Evolutionary conservation across 53 echinoderm and acorn worm genomes (phyloP).

Genomic region (Holothuria leucospilota): DNA sequence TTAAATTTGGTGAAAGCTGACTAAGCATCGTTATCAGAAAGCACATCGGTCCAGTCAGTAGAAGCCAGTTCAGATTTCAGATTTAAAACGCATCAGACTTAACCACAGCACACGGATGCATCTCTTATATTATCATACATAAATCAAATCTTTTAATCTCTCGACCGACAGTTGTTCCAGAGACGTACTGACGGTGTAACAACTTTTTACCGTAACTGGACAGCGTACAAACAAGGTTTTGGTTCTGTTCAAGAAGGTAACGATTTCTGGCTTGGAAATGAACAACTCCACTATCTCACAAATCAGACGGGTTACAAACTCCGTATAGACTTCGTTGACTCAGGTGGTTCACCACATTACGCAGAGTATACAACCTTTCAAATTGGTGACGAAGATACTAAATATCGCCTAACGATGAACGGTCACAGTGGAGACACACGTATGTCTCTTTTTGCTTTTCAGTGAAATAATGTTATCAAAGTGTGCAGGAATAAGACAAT

Average conservation of each 20-base stretch:
- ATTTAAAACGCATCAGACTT: too few species aligned
- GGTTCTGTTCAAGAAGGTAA: background rate
- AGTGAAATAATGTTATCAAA: too few species aligned
- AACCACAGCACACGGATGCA: too few species aligned
- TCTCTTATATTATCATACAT: too few species aligned
- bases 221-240: background rate
- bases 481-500: too few species aligned
- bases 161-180: background rate
- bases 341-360: background rate
- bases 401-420: background rate
- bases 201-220: constrained; percentile 1
- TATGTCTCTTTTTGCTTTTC: background rate
- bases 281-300: constrained; percentile 9
- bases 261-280: constrained; percentile 32
- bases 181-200: background rate
- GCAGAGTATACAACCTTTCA: constrained; percentile 4
- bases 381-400: background rate
- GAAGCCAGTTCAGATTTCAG: too few species aligned
- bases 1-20: too few species aligned
- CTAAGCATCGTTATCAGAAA: too few species aligned
- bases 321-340: background rate
- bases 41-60: too few species aligned
- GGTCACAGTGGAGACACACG: constrained; percentile 25
- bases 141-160: too few species aligned
- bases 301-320: background rate